Conservation (phyloP, 2,797 vertebrate species). For the Pygocentrus nattereri region DNA sequence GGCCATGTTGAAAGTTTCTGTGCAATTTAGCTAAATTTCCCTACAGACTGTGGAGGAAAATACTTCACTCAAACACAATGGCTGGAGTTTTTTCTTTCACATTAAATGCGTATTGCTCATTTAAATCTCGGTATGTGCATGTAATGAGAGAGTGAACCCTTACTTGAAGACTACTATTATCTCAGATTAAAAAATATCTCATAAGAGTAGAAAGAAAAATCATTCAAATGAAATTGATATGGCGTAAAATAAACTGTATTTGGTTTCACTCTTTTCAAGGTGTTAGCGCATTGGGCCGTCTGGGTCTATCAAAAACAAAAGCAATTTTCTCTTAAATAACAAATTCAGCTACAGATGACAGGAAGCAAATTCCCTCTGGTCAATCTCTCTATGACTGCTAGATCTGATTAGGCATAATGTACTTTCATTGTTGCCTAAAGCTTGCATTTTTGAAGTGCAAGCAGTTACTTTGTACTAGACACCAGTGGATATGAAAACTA, state of each 20-base stretch:
- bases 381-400: neutral
- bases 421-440: neutral
- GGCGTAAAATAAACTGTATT: too few relatives aligned
- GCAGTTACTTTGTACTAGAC: too few relatives aligned
- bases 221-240: neutral
- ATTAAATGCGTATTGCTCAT: neutral
- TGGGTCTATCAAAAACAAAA: neutral
- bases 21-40: conserved; percentile 6
- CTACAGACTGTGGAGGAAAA: neutral
- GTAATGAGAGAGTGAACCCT: neutral
- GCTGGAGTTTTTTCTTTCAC: neutral
- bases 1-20: conserved; percentile 17
- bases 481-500: too few relatives aligned
- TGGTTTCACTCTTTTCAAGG: neutral
- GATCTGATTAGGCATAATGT: neutral
- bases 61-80: conserved; percentile 1
- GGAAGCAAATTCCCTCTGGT: too few relatives aligned
- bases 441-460: neutral
- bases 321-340: neutral
- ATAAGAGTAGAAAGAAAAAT: neutral
- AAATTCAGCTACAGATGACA: neutral
- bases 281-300: neutral
- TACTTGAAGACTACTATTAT: neutral
- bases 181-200: neutral
- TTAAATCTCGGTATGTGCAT: neutral